These are phyloP conservation scores for Ambastaia sidthimunki DNA, from an alignment of 2,797 vertebrate species.

Conservation along the genomic window DNA sequence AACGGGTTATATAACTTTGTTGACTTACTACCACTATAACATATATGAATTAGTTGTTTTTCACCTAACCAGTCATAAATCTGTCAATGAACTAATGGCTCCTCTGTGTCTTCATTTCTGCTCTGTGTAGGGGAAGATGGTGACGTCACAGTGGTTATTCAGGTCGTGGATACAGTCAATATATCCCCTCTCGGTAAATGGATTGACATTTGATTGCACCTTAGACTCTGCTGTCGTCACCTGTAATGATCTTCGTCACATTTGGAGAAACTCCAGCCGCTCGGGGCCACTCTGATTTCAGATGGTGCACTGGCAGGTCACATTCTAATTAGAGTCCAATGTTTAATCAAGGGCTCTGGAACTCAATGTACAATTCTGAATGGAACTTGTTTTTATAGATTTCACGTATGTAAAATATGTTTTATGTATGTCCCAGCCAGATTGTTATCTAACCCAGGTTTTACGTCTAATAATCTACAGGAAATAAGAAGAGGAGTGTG, in stretches of 20 bases:
- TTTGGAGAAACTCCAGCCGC: conserved; percentile 3
- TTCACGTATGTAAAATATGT: too few species aligned
- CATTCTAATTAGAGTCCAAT: not conserved
- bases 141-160: not conserved
- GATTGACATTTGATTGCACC: conserved; percentile 38
- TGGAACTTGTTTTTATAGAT: not conserved
- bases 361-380: not conserved
- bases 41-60: not conserved
- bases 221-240: not conserved
- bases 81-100: not conserved
- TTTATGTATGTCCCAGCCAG: too few species aligned
- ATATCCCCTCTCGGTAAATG: conserved; percentile 8
- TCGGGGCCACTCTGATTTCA: not conserved
- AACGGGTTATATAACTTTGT: not conserved
- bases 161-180: not conserved
- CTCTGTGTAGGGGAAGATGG: not conserved
- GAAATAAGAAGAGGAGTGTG: too few species aligned
- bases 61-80: not conserved
- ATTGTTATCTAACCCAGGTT: too few species aligned
- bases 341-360: not conserved
- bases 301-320: not conserved
- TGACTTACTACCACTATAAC: too few species aligned
- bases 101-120: not conserved
- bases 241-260: not conserved
- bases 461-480: too few species aligned